phyloP scores from a whole-genome alignment of 2,888 invertebrate genomes.

The Acrobasis suavella region DNA sequence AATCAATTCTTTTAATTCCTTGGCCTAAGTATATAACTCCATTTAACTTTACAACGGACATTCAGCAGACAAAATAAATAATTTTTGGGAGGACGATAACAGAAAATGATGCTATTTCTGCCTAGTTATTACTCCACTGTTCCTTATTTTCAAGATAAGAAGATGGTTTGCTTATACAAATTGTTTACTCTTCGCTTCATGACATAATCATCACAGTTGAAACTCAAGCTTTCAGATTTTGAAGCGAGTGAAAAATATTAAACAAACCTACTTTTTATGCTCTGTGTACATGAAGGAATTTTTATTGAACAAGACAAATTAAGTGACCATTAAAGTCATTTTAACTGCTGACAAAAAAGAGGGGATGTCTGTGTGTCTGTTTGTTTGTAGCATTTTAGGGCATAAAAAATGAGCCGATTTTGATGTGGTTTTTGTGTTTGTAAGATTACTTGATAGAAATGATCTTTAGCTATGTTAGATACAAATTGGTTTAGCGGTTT shows the following conservation, averaged over 20 bases:
- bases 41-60: constrained; percentile 13
- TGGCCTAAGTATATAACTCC: constrained; percentile 5
- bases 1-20: constrained; percentile 12
- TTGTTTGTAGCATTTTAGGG: too few species aligned
- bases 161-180: constrained; percentile 14
- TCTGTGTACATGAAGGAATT: not conserved
- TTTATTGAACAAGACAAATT: too few species aligned
- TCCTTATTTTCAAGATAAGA: constrained; percentile 20
- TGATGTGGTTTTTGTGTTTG: too few species aligned
- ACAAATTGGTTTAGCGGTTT: too few species aligned
- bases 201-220: not conserved
- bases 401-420: too few species aligned
- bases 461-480: too few species aligned
- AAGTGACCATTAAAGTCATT: too few species aligned
- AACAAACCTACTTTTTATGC: not conserved
- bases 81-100: constrained; percentile 19
- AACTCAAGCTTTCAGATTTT: not conserved
- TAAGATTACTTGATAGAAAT: too few species aligned
- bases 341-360: too few species aligned
- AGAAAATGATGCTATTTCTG: constrained; percentile 14
- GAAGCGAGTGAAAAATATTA: not conserved
- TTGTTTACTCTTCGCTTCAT: constrained; percentile 12
- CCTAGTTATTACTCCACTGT: constrained; percentile 17
- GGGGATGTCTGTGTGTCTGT: too few species aligned
- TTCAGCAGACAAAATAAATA: constrained; percentile 13